phyloP scores from a whole-genome alignment of 2,113 vertebrate genomes.

The Sinocyclocheilus anophthalmus region DNA sequence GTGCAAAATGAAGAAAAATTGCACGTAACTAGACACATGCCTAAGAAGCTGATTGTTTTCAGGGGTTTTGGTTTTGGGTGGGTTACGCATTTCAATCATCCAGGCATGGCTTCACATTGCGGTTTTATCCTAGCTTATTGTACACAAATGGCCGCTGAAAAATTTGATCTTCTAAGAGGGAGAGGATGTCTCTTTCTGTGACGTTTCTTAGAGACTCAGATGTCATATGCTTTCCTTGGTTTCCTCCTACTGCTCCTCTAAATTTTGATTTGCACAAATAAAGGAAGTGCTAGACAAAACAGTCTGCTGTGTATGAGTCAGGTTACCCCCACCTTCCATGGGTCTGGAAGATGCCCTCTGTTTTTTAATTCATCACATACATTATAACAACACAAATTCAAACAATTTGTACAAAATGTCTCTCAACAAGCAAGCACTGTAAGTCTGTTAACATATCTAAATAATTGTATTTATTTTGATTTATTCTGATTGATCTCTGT shows the following conservation, averaged over 20 bases:
- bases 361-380: background rate
- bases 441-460: background rate
- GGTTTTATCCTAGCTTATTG: background rate
- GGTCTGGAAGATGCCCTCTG: background rate
- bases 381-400: background rate
- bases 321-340: constrained; percentile 11
- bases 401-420: background rate
- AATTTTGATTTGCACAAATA: constrained; percentile 47
- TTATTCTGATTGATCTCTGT: background rate
- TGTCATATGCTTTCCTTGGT: background rate
- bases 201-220: background rate
- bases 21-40: constrained; percentile 64
- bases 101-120: background rate
- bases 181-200: background rate
- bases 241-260: constrained; percentile 7
- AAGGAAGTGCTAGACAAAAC: constrained; percentile 41
- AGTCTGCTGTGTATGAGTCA: constrained; percentile 27
- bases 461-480: background rate
- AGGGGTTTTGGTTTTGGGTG: constrained; percentile 42
- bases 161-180: background rate
- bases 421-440: background rate
- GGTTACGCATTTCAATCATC: constrained; percentile 31
- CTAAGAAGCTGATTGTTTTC: constrained; percentile 61
- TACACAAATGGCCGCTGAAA: background rate
- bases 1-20: constrained; percentile 66